Base-by-base conservation (phyloP, 2,113 vertebrate species). In the Pterophyllum scalare region DNA sequence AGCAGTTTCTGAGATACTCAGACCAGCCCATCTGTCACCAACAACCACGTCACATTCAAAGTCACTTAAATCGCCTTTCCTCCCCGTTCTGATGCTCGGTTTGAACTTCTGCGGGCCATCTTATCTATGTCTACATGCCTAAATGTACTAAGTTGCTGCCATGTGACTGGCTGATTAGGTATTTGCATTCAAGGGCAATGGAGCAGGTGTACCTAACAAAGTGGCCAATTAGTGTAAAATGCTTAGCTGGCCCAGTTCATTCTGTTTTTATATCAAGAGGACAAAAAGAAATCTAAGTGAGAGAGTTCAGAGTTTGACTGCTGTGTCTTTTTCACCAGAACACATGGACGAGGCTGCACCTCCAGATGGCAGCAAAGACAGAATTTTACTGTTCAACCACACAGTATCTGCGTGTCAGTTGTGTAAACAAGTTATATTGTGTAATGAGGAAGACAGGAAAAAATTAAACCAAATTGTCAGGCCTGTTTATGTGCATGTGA, bases 281-380 rank as follows among this genome's bases (percentile, higher is more conserved):
- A 52, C 15, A 10, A 28, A 24, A 31, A 20, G 10, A 7, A 70
- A 49, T 70, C 9, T 28, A 49, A 70, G 15, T 2, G 2, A 11
- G 43, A 52, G 24, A 49, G 46, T n/a, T 52, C 26, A 31, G 11
- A 17, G 46, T 17, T 14, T 46, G 43, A 38, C 9, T 38, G 35
- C 35, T 35, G 6, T 35, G 33, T 4, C 62, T 65, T 14, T 65
- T 38, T 0, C 62, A 24, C 24, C 43, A 70, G 65, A 57, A 46
- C 6, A 6, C 7, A 3, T 33, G 35, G 35, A 33, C 2, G n/a
- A n/a, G 64, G 46, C 22, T 76, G 11, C 9, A 43, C 85, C 89
- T 57, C 49, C 43, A 89, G 93, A 84, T 83, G 90, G 91, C 83
- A 92, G 84, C 90, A 93, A 61, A 81, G 26, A 85, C 75, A 38